Evolutionary conservation across 1,140 invertebrate species (phyloP).

Genomic region (Brachionus koreanus): DNA sequence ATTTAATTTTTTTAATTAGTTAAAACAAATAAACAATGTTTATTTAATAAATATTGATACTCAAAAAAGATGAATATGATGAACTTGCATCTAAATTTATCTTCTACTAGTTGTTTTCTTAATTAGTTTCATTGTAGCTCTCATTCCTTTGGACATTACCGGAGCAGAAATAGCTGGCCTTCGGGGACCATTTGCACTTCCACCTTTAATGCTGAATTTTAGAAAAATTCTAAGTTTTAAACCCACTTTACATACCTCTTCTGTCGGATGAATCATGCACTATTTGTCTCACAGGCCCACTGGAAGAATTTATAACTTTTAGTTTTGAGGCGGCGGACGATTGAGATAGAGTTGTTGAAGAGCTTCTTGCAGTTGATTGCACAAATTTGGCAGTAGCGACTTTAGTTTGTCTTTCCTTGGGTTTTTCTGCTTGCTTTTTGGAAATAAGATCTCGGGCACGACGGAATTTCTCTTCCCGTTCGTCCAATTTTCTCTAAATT

Average conservation of each 20-base stretch:
- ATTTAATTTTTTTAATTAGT: background rate
- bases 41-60: background rate
- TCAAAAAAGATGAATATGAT: background rate
- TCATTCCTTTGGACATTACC: constrained; percentile 26
- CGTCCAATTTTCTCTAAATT: constrained; percentile 26
- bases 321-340: background rate
- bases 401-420: constrained; percentile 37
- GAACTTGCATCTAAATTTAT: background rate
- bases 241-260: background rate
- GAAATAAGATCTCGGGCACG: constrained; percentile 18
- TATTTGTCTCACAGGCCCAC: background rate
- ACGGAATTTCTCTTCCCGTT: constrained; percentile 41
- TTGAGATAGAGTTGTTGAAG: background rate
- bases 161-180: background rate
- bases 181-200: background rate
- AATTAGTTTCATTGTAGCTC: constrained; percentile 29
- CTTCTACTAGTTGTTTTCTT: background rate
- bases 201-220: background rate
- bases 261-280: constrained; percentile 16
- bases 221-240: background rate
- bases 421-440: constrained; percentile 30
- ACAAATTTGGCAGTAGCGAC: constrained; percentile 31
- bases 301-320: background rate
- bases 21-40: background rate
- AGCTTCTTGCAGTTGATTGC: background rate